Percentiles rank a stretch among this genome's conserved stretches.
phyloP scores from a whole-genome alignment of 2,797 vertebrate species.

The Ceryle rudis region DNA sequence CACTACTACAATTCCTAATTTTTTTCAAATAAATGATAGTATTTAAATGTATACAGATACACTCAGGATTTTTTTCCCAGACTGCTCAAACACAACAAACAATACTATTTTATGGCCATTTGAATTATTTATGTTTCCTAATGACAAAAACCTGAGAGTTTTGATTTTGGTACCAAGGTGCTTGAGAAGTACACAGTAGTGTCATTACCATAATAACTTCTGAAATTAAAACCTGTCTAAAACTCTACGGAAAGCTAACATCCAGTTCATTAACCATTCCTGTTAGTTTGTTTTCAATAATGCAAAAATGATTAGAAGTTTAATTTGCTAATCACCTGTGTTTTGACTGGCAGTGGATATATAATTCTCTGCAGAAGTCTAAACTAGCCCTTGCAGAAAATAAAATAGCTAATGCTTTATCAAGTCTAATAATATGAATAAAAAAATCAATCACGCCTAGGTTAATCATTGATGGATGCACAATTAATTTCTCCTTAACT shows the following conservation, averaged over 20 bases:
- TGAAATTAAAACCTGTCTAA: constrained; percentile 86
- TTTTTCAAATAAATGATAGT: constrained; percentile 41
- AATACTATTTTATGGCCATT: constrained; percentile 72
- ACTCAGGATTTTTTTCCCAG: constrained; percentile 63
- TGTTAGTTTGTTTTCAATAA: constrained; percentile 84
- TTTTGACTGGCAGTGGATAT: constrained; percentile 82
- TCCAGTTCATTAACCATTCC: constrained; percentile 85
- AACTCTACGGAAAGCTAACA: constrained; percentile 85
- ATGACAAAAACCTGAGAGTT: constrained; percentile 77
- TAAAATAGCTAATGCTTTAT: constrained; percentile 80
- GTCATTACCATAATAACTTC: constrained; percentile 82
- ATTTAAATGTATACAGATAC: constrained; percentile 61
- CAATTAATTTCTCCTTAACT: constrained; percentile 82
- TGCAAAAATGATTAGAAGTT: constrained; percentile 84
- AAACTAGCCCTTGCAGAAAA: constrained; percentile 85
- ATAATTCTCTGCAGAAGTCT: constrained; percentile 83
- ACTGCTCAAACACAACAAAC: constrained; percentile 69
- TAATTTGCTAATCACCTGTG: constrained; percentile 86
- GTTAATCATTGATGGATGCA: constrained; percentile 77
- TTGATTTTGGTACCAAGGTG: constrained; percentile 76
- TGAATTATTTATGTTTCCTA: constrained; percentile 79
- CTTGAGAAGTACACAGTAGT: constrained; percentile 81
- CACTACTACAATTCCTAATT: neutral
- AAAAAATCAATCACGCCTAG: constrained; percentile 76
- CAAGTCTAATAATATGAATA: constrained; percentile 78